phyloP scores from a whole-genome alignment of 2,888 invertebrate species.

The Timema podura region DNA sequence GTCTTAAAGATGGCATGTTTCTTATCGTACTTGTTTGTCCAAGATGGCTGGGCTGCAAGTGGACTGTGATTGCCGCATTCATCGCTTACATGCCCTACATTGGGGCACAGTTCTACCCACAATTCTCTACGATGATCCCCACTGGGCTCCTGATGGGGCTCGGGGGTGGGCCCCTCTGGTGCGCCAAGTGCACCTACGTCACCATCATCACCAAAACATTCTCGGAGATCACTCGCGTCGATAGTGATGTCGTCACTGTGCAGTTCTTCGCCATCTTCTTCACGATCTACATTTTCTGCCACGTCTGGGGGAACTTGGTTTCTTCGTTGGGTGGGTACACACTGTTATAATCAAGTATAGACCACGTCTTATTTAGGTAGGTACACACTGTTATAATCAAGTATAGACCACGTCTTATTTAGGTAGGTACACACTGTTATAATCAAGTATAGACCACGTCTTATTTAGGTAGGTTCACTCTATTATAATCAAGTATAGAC shows the following conservation, averaged over 20 bases:
- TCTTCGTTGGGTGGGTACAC: not conserved
- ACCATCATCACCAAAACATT: not conserved
- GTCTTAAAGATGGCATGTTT: too few relatives aligned
- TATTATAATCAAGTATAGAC: too few relatives aligned
- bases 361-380: not conserved
- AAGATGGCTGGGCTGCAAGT: constrained; percentile 62
- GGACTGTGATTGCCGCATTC: constrained; percentile 61
- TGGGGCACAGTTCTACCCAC: constrained; percentile 61
- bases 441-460: too few relatives aligned
- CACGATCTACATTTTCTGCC: not conserved
- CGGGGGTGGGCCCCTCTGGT: not conserved
- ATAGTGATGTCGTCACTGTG: not conserved
- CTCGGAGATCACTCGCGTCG: not conserved
- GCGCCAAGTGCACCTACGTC: not conserved
- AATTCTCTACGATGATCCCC: constrained; percentile 58
- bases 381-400: too few relatives aligned
- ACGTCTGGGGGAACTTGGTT: not conserved
- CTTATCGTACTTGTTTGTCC: too few relatives aligned
- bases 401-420: too few relatives aligned
- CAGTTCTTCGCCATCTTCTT: constrained; percentile 1
- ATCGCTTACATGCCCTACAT: constrained; percentile 64
- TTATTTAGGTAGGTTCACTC: too few relatives aligned
- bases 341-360: not conserved
- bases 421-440: too few relatives aligned
- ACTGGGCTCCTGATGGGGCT: constrained; percentile 59